A percentile compares a stretch with the other conserved stretches of the same genome.
Conservation (phyloP, 1,140 invertebrate species). For the Listronotus oregonensis region DNA sequence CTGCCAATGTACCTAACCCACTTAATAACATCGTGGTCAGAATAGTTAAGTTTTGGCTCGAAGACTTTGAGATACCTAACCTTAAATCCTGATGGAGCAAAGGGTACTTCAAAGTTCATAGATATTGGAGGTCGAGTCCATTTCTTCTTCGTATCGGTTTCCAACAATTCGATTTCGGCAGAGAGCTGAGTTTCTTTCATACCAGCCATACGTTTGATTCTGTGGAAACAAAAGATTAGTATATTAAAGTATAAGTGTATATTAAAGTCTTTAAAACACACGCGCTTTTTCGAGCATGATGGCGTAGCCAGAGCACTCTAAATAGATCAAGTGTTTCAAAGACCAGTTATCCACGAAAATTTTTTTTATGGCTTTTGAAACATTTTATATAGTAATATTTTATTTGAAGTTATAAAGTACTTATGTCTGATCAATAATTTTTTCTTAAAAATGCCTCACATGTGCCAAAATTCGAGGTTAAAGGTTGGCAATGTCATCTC, state of each 20-base stretch:
- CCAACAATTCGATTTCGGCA: constrained; percentile 98
- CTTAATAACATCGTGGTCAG: constrained; percentile 99
- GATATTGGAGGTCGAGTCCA: constrained; percentile 99
- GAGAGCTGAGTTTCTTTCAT: constrained; percentile 99
- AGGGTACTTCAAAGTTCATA: constrained; percentile 99
- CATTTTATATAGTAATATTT: too few species aligned
- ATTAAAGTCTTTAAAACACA: too few species aligned
- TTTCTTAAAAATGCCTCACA: too few species aligned
- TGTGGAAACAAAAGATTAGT: constrained; percentile 58
- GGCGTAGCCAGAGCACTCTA: too few species aligned
- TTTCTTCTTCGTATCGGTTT: constrained; percentile 99
- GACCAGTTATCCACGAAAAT: too few species aligned
- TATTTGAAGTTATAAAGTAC: too few species aligned
- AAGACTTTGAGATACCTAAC: constrained; percentile 99
- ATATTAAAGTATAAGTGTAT: too few species aligned
- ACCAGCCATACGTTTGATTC: constrained; percentile 99
- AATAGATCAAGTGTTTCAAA: too few species aligned
- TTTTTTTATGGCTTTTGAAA: too few species aligned
- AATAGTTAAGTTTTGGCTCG: constrained; percentile 99
- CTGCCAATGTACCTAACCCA: constrained; percentile 99
- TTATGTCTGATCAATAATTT: too few species aligned
- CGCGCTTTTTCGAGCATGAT: not conserved
- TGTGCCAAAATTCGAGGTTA: too few species aligned
- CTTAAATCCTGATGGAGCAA: constrained; percentile 97
- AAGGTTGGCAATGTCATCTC: too few species aligned